These are phyloP conservation scores for Dipodomys spectabilis DNA, from an alignment of 2,113 vertebrate genomes.

Conservation along the genomic window DNA sequence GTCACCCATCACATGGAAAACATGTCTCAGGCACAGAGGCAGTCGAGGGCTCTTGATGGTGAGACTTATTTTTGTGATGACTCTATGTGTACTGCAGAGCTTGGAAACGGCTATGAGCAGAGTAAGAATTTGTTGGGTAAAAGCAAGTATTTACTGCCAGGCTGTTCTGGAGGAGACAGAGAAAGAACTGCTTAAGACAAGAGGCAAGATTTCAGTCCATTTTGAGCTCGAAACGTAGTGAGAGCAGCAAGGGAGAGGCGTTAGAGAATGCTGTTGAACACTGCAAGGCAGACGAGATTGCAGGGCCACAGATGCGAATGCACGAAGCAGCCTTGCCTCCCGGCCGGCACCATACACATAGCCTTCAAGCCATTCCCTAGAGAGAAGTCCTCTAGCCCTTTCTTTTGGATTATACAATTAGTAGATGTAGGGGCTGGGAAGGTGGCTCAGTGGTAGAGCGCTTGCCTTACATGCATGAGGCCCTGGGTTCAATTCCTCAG, in stretches of 20 bases:
- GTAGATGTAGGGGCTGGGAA: background rate
- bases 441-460: too few relatives aligned
- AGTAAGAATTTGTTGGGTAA: background rate
- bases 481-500: too few relatives aligned
- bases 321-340: background rate
- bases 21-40: background rate
- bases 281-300: background rate
- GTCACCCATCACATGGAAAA: background rate
- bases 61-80: background rate
- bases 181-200: background rate
- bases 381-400: constrained; percentile 52
- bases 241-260: background rate
- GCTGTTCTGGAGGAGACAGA: background rate
- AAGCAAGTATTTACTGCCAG: background rate
- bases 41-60: background rate
- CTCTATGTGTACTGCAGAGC: background rate
- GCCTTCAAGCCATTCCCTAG: background rate
- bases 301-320: background rate
- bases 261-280: background rate
- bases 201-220: background rate
- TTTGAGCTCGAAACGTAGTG: background rate
- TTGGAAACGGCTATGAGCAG: background rate
- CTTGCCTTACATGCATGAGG: too few relatives aligned
- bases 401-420: constrained; percentile 56
- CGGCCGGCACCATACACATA: background rate